phyloP scores from a whole-genome alignment of 2,113 vertebrate species.

The Aleadryas rufinucha region DNA sequence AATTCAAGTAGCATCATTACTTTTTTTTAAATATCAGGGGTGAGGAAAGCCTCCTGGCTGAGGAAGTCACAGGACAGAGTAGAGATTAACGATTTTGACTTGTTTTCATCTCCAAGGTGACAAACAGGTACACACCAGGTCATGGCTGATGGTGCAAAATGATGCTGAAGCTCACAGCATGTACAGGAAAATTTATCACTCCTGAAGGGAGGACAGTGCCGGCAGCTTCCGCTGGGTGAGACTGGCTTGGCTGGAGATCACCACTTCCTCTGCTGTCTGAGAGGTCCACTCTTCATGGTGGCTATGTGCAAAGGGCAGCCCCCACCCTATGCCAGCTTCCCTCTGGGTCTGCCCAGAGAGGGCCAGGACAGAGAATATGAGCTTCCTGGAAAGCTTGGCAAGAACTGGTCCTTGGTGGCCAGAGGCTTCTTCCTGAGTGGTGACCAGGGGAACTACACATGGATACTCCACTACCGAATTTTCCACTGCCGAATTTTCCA shows the following conservation, averaged over 20 bases:
- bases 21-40: not conserved
- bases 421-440: not conserved
- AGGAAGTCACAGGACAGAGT: not conserved
- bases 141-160: not conserved
- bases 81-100: not conserved
- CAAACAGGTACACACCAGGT: not conserved
- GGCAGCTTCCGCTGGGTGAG: not conserved
- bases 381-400: not conserved
- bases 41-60: not conserved
- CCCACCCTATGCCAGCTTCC: rapidly evolving
- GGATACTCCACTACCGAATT: too few relatives aligned
- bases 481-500: not conserved
- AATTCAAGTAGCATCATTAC: not conserved
- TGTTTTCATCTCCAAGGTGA: not conserved
- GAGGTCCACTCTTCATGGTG: rapidly evolving
- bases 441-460: rapidly evolving
- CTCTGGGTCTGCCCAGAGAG: not conserved
- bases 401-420: not conserved
- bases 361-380: rapidly evolving
- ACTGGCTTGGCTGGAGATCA: not conserved
- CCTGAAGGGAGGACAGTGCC: not conserved
- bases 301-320: rapidly evolving
- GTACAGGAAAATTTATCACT: not conserved
- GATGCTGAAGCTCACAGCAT: not conserved
- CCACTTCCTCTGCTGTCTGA: rapidly evolving